Evolutionary conservation across 1,140 invertebrate genomes (phyloP).

Genomic region (Chrysomallon squamiferum): DNA sequence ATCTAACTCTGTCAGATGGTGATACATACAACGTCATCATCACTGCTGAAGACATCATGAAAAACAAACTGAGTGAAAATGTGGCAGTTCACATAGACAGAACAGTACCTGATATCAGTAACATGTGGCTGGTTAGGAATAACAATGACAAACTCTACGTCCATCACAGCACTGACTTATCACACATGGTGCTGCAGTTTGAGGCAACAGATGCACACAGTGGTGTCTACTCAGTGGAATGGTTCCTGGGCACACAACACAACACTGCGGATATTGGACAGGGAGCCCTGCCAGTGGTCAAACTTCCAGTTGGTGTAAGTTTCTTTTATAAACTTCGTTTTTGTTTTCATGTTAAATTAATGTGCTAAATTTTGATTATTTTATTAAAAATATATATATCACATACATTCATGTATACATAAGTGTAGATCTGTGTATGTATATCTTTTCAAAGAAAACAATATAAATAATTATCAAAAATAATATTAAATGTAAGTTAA

Average conservation of each 20-base stretch:
- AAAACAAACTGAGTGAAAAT: conserved; percentile 21
- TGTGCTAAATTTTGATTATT: no score
- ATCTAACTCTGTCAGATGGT: conserved; percentile 20
- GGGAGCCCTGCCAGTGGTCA: conserved; percentile 12
- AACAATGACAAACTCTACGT: conserved; percentile 23
- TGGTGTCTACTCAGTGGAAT: conserved; percentile 25
- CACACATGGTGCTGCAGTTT: conserved; percentile 29
- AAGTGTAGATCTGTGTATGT: no score
- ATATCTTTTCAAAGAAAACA: no score
- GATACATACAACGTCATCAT: conserved; percentile 26
- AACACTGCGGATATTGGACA: conserved; percentile 13
- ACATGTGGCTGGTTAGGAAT: conserved; percentile 25
- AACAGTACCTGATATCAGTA: conserved; percentile 22
- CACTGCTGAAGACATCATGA: conserved; percentile 25
- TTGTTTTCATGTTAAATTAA: no score
- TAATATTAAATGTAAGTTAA: no score
- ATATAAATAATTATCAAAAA: no score
- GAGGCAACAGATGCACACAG: conserved; percentile 29
- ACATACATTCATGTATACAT: no score
- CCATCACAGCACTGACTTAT: conserved; percentile 32
- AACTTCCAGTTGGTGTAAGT: conserved; percentile 6
- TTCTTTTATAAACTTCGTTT: no score
- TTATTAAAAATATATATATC: no score
- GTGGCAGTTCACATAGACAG: conserved; percentile 27
- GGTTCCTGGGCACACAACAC: conserved; percentile 21